Evolutionary conservation across 2,113 vertebrate genomes (phyloP).

Genomic region (Larimichthys crocea): DNA sequence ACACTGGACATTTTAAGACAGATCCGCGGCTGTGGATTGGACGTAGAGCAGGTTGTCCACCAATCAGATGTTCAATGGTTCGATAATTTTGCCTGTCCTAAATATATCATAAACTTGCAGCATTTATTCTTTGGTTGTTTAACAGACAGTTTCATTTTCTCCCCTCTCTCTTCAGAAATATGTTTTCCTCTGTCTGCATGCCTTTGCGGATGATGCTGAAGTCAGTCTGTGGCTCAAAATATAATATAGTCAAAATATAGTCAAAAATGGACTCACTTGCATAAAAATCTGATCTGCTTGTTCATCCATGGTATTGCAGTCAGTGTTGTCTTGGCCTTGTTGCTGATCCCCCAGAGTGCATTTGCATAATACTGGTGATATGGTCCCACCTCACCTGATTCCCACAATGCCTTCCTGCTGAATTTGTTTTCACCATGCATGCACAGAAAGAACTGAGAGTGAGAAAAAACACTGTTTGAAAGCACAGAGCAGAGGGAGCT

Average conservation of each 20-base stretch:
- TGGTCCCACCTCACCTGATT: slow-evolving; percentile 7
- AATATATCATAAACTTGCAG: neutral
- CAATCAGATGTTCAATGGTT: no score
- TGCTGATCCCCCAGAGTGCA: neutral
- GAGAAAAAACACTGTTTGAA: slow-evolving; percentile 1
- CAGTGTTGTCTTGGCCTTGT: neutral
- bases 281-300: neutral
- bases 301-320: slow-evolving; percentile 6
- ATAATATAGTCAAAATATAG: neutral
- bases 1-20: no score
- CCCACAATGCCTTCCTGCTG: slow-evolving; percentile 23
- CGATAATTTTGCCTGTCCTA: neutral
- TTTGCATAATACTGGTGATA: slow-evolving; percentile 10
- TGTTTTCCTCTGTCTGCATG: neutral
- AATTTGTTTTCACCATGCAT: slow-evolving; percentile 15
- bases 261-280: neutral
- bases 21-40: no score
- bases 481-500: neutral
- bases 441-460: slow-evolving; percentile 1
- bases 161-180: neutral
- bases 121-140: neutral
- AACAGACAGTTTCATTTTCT: neutral
- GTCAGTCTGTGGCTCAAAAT: neutral
- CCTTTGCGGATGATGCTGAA: neutral
- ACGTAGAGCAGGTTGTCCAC: no score